phyloP scores from a whole-genome alignment of 2,797 vertebrate genomes.

The Lagodon rhomboides region DNA sequence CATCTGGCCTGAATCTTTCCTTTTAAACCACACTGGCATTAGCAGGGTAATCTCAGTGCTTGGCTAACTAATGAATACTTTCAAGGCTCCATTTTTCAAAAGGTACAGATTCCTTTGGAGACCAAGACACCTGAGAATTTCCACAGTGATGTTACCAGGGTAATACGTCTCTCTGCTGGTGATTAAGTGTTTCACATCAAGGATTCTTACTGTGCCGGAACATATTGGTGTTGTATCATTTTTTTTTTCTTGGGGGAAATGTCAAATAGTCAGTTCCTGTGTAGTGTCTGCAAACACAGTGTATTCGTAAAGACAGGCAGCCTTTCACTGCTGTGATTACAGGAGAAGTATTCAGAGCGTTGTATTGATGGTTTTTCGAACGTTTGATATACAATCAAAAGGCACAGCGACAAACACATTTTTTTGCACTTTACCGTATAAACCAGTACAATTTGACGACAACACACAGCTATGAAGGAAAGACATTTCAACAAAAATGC shows the following conservation, averaged over 20 bases:
- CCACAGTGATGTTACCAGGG: constrained; percentile 45
- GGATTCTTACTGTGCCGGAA: constrained; percentile 52
- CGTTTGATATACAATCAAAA: background rate
- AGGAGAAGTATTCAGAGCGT: background rate
- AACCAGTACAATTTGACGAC: background rate
- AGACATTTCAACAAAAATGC: background rate
- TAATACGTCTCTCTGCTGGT: constrained; percentile 52
- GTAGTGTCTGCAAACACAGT: constrained; percentile 1
- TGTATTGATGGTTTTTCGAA: background rate
- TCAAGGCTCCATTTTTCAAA: constrained; percentile 72
- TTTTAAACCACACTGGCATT: constrained; percentile 59
- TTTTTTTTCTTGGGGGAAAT: constrained; percentile 37
- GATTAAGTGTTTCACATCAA: constrained; percentile 57
- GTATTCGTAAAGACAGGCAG: constrained; percentile 1
- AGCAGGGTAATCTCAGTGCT: constrained; percentile 64
- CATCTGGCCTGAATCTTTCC: constrained; percentile 52
- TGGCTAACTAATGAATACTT: constrained; percentile 71
- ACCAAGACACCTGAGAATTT: constrained; percentile 66
- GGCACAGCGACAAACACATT: background rate
- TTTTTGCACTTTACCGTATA: too few species aligned
- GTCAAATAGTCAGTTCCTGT: constrained; percentile 30
- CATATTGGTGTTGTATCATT: constrained; percentile 32
- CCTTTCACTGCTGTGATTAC: background rate
- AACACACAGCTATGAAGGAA: background rate
- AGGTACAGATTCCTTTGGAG: constrained; percentile 65